Base-by-base conservation (phyloP, 2,888 invertebrate genomes). In the Conchocele bisecta region DNA sequence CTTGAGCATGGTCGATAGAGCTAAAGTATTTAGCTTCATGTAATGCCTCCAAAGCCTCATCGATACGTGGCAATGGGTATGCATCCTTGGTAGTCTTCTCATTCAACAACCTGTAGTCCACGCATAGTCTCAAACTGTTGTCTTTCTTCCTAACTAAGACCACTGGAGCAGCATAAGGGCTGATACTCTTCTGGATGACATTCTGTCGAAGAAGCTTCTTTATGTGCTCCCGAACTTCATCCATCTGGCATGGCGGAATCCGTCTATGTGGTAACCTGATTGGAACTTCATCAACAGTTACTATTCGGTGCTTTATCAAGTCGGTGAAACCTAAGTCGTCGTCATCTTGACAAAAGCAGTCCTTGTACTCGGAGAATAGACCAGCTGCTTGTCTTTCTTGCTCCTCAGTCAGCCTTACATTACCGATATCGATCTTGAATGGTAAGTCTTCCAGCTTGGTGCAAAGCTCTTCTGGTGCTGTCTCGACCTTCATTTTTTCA, bases 271-370 rank as follows among this genome's bases (percentile, higher is more conserved):
- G 48, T 3, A 48, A 7, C 15, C 22, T 48, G 3, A 48, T 17
- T 6, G 48, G 48, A 5, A 9, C 4, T 11, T 48, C 48, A 28
- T 48, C 6, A 3, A 48, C 17, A 56, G 28, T 17, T 15, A 9
- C 11, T 15, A 58, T 58, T 29, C 46, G 28, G 33, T 58, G 58
- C 3, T 7, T 20, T 7, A 37, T 24, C 3, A n/a, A n/a, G 11
- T 44, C 42, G 9, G 44, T 44, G n/a, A 17, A 58, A 5, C 58
- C 58, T 7, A 44, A 22, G 20, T 58, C 58, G 46, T 58, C 58
- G 17, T 58, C 58, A 44, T 13, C 31, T 4, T 11, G 9, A 39
- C 50, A 50, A 33, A 50, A 61, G 22, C 11, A 31, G 17, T 61
- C 51, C 39, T 61, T 37, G 31, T 61, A 50, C 22, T 51, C 28